phyloP scores from a whole-genome alignment of 2,888 invertebrate genomes.

The Ophonus ardosiacus region DNA sequence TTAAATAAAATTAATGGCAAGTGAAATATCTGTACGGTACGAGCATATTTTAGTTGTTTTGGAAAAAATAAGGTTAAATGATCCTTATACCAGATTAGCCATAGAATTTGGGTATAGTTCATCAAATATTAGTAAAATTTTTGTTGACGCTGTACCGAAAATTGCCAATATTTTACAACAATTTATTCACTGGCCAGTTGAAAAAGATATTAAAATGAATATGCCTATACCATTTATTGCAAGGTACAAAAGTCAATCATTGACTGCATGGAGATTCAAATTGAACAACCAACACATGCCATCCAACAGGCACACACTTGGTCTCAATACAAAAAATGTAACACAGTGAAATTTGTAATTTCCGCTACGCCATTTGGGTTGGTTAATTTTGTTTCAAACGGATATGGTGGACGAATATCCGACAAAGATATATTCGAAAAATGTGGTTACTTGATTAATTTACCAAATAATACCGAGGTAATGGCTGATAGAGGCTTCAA shows the following conservation, averaged over 20 bases:
- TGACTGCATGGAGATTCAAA: constrained; percentile 39
- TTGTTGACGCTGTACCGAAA: background rate
- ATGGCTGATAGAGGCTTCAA: too few species aligned
- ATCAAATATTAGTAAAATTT: background rate
- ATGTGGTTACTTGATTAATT: too few species aligned
- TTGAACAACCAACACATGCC: constrained; percentile 2
- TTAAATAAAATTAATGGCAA: too few species aligned
- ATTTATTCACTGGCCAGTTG: constrained; percentile 1
- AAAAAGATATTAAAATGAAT: background rate
- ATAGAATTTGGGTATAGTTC: background rate
- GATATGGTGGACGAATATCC: too few species aligned
- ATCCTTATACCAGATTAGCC: background rate
- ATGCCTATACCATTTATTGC: constrained; percentile 5
- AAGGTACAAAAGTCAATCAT: constrained; percentile 27
- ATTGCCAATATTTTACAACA: background rate
- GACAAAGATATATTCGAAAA: too few species aligned
- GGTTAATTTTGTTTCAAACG: constrained; percentile 25
- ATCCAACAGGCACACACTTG: constrained; percentile 9
- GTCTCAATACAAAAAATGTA: constrained; percentile 18
- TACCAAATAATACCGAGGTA: too few species aligned
- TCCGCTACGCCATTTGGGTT: background rate
- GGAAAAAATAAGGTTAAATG: constrained; percentile 8
- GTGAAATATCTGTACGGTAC: too few species aligned
- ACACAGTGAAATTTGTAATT: constrained; percentile 8
- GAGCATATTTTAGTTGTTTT: too few species aligned